Conservation (phyloP, 2,113 vertebrate genomes). For the Myotis yumanensis region DNA sequence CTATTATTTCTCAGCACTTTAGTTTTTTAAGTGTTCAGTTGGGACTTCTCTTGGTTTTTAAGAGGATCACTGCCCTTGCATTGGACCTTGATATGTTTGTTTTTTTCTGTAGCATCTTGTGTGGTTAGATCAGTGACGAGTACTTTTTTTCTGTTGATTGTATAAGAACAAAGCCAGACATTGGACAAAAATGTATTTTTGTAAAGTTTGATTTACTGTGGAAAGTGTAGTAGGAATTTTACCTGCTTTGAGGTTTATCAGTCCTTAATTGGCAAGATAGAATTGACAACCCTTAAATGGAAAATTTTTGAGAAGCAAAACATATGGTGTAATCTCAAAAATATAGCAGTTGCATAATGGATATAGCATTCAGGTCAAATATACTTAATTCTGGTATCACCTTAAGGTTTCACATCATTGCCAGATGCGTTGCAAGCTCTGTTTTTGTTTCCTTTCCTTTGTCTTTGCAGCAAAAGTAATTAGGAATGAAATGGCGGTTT, state of each 20-base stretch:
- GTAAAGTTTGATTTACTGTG: not conserved
- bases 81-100: not conserved
- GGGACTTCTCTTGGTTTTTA: not conserved
- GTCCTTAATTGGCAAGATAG: not conserved
- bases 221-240: not conserved
- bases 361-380: not conserved
- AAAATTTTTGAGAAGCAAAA: not conserved
- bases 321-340: not conserved
- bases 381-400: not conserved
- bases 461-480: constrained; percentile 48
- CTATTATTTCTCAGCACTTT: not conserved
- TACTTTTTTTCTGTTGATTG: not conserved
- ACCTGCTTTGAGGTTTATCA: not conserved
- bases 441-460: constrained; percentile 50
- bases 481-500: not conserved
- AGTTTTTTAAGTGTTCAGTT: not conserved
- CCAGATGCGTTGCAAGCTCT: not conserved
- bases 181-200: not conserved
- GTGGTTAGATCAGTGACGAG: not conserved
- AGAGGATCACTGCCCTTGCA: not conserved
- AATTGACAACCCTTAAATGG: not conserved
- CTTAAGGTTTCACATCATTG: not conserved
- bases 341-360: not conserved
- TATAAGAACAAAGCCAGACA: not conserved
- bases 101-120: not conserved